phyloP scores from a whole-genome alignment of 2,113 vertebrate species.

The Theropithecus gelada region DNA sequence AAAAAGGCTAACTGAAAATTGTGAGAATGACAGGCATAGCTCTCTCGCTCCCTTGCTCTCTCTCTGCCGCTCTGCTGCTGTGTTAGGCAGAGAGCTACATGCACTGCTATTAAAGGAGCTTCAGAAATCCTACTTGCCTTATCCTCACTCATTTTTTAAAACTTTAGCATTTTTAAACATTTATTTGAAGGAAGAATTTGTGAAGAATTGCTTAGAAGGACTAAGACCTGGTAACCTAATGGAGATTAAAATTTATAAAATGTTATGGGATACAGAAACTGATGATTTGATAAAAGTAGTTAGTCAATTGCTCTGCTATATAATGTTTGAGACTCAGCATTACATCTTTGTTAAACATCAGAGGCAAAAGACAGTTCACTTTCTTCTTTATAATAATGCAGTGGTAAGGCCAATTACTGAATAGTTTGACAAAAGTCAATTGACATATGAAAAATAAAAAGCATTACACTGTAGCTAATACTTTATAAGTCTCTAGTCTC shows the following conservation, averaged over 20 bases:
- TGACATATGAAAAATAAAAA: slow-evolving; percentile 66
- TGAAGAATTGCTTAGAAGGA: slow-evolving; percentile 72
- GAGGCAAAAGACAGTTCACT: slow-evolving; percentile 51
- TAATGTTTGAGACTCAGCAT: slow-evolving; percentile 58
- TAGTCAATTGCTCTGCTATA: slow-evolving; percentile 40
- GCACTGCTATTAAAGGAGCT: slow-evolving; percentile 3
- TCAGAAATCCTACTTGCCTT: slow-evolving; percentile 67
- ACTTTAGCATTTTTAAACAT: slow-evolving; percentile 69
- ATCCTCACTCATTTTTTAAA: slow-evolving; percentile 71
- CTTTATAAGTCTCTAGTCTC: neutral
- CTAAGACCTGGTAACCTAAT: slow-evolving; percentile 49
- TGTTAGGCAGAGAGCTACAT: neutral
- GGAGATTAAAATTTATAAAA: slow-evolving; percentile 67
- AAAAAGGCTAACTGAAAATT: slow-evolving; percentile 56
- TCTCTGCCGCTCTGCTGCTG: neutral
- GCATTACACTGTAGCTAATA: slow-evolving; percentile 44
- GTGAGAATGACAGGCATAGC: slow-evolving; percentile 17
- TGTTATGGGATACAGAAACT: neutral
- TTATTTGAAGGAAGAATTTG: slow-evolving; percentile 73
- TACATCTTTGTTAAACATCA: slow-evolving; percentile 56
- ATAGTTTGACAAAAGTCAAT: slow-evolving; percentile 54
- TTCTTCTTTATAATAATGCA: slow-evolving; percentile 70
- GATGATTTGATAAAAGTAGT: slow-evolving; percentile 54
- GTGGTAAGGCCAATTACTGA: slow-evolving; percentile 70
- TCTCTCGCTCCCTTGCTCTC: neutral